Evolutionary conservation across 2,113 vertebrate species (phyloP).

Genomic region (Ammodytes dubius): DNA sequence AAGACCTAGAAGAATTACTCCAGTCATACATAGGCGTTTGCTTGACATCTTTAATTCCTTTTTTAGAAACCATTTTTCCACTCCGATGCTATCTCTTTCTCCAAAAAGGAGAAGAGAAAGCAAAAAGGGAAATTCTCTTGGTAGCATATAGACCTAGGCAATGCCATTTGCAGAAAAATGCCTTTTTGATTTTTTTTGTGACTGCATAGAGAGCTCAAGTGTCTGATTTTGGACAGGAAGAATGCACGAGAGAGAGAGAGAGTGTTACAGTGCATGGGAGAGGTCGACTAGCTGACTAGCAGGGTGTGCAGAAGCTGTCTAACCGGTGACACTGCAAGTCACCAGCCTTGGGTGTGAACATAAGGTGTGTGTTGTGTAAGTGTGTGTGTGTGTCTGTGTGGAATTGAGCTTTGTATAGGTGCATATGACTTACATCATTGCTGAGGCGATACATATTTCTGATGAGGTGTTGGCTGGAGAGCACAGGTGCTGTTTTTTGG

Average conservation of each 20-base stretch:
- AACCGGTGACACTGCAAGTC: slow-evolving; percentile 84
- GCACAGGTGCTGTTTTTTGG: slow-evolving; percentile 10
- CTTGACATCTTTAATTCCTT: not conserved
- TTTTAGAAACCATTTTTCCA: not conserved
- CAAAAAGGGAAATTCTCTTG: not conserved
- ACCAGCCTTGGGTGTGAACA: slow-evolving; percentile 72
- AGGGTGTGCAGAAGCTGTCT: slow-evolving; percentile 74
- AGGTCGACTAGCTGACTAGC: slow-evolving; percentile 53
- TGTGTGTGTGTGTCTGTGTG: slow-evolving; percentile 31
- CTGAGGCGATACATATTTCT: not conserved
- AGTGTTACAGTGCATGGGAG: slow-evolving; percentile 55
- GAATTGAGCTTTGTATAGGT: not conserved
- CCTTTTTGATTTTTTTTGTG: not conserved
- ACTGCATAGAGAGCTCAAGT: not conserved
- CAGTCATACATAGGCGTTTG: not conserved
- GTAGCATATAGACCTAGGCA: too few relatives aligned
- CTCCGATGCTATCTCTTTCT: not conserved
- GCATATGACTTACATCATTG: slow-evolving; percentile 24
- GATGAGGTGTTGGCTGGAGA: not conserved
- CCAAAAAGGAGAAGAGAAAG: not conserved
- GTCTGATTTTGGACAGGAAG: slow-evolving; percentile 8
- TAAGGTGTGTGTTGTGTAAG: slow-evolving; percentile 45
- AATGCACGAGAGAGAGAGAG: slow-evolving; percentile 1
- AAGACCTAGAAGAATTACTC: not conserved
- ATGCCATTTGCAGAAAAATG: not conserved